Evolutionary conservation across 2,113 vertebrate species (phyloP).

Genomic region (Smithornis capensis): DNA sequence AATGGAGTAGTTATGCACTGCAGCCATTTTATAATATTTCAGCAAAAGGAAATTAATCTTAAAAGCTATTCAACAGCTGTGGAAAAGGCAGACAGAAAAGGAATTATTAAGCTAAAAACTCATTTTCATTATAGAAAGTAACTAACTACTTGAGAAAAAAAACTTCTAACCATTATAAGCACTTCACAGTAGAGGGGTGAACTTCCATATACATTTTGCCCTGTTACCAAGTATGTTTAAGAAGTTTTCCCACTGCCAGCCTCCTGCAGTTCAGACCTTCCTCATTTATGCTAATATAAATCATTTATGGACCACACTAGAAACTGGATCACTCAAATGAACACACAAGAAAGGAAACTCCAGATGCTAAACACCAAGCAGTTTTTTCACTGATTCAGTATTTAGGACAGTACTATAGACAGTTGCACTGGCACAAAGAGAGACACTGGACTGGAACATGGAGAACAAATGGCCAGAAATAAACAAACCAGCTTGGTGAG

Average conservation of each 20-base stretch:
- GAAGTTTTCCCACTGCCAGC: not conserved
- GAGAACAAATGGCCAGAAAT: not conserved
- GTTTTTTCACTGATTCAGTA: not conserved
- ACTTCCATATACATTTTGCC: not conserved
- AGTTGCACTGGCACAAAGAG: not conserved
- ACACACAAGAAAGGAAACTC: not conserved
- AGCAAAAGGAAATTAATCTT: slow-evolving; percentile 43
- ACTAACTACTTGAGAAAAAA: not conserved
- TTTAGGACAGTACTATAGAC: not conserved
- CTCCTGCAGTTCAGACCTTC: not conserved
- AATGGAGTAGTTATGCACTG: slow-evolving; percentile 52
- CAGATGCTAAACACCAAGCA: not conserved
- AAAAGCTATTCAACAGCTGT: slow-evolving; percentile 18
- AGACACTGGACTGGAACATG: not conserved
- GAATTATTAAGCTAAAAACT: not conserved
- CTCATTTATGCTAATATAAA: not conserved
- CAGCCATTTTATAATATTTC: slow-evolving; percentile 39
- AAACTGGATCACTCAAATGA: not conserved
- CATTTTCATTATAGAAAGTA: not conserved
- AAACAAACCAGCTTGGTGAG: not conserved
- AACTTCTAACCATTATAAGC: not conserved
- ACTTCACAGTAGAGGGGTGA: not conserved
- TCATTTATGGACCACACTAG: not conserved
- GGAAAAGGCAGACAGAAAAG: not conserved
- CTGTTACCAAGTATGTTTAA: not conserved